A percentile compares a stretch with the other conserved stretches of the same genome.
Conservation (phyloP, 2,797 vertebrate genomes). For the Lacerta agilis region DNA sequence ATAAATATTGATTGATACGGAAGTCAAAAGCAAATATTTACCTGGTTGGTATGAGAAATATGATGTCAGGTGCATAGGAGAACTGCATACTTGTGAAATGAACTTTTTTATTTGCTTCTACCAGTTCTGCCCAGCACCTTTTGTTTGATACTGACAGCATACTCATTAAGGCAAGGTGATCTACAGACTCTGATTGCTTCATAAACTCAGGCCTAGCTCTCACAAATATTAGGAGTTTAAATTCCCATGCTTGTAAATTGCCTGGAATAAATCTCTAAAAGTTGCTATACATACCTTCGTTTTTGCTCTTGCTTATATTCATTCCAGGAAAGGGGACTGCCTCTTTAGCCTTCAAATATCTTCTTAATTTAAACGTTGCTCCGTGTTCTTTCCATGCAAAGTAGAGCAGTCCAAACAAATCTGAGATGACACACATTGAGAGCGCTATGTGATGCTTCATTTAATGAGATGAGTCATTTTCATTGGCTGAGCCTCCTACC, state of each 20-base stretch:
- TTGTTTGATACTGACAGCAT: accelerated
- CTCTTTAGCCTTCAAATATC: not conserved
- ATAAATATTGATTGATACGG: not conserved
- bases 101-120: not conserved
- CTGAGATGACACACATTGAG: conserved; percentile 39
- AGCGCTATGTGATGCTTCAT: not conserved
- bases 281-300: not conserved
- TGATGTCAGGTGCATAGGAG: not conserved
- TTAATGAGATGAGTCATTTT: not conserved
- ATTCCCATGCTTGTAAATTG: not conserved
- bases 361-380: conserved; percentile 15
- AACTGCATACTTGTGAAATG: not conserved
- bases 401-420: conserved; percentile 8
- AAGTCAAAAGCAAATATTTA: not conserved
- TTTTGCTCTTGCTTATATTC: not conserved
- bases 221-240: not conserved
- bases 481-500: not conserved
- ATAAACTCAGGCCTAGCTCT: not conserved
- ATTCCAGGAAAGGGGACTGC: not conserved
- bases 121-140: not conserved
- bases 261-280: accelerated
- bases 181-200: accelerated
- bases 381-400: conserved; percentile 1
- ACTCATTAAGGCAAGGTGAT: accelerated
- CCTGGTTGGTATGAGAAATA: not conserved